These are phyloP conservation scores for Distichodus sexfasciatus DNA, from an alignment of 2,797 vertebrate species.

Conservation along the genomic window DNA sequence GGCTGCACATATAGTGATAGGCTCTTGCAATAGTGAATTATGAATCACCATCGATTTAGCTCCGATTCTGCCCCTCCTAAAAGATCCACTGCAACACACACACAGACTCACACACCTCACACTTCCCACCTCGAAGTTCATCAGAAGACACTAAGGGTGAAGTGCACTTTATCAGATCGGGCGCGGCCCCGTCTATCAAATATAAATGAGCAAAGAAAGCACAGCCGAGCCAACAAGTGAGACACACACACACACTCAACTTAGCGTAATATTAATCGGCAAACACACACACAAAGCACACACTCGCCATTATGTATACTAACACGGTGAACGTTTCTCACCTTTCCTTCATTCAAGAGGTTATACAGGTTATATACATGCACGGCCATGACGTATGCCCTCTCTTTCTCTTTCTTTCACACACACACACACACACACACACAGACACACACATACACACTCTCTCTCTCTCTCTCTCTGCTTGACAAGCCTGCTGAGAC, in stretches of 20 bases:
- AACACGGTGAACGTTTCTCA: slow-evolving; percentile 16
- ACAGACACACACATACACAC: slow-evolving; percentile 24
- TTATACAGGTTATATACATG: slow-evolving; percentile 43
- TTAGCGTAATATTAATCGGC: slow-evolving; percentile 36
- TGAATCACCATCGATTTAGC: slow-evolving; percentile 96
- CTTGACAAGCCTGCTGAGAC: slow-evolving; percentile 52
- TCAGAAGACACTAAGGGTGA: slow-evolving; percentile 85
- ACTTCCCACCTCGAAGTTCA: slow-evolving; percentile 76
- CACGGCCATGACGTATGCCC: slow-evolving; percentile 22
- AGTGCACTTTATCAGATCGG: slow-evolving; percentile 91
- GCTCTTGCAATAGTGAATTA: slow-evolving; percentile 98
- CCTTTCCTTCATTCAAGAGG: slow-evolving; percentile 26
- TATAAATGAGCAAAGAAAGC: slow-evolving; percentile 82
- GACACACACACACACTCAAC: background rate
- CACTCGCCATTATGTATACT: slow-evolving; percentile 8
- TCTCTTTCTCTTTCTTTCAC: too few species aligned
- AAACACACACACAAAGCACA: slow-evolving; percentile 21
- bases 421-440: slow-evolving; percentile 38
- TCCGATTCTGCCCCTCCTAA: slow-evolving; percentile 75
- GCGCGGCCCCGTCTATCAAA: slow-evolving; percentile 83
- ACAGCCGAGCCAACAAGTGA: background rate
- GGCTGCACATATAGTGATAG: slow-evolving; percentile 95
- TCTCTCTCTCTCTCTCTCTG: too few species aligned
- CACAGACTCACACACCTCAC: slow-evolving; percentile 29
- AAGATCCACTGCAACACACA: slow-evolving; percentile 7